phyloP scores from a whole-genome alignment of 2,888 invertebrate genomes.

The Cancer borealis region DNA sequence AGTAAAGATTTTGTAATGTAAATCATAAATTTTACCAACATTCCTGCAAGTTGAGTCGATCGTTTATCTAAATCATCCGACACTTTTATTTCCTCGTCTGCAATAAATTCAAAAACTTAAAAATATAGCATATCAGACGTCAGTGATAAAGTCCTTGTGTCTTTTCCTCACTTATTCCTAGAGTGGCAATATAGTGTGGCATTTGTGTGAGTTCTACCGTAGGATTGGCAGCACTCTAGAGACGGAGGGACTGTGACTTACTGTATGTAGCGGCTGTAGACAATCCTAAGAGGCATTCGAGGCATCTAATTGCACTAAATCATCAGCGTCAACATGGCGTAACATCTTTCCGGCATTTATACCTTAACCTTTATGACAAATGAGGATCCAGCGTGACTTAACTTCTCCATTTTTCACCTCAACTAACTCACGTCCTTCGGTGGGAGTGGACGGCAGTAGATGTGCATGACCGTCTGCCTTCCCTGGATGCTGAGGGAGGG shows the following conservation, averaged over 20 bases:
- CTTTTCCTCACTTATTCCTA: neutral
- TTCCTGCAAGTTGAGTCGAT: neutral
- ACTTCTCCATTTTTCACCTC: neutral
- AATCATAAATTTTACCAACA: neutral
- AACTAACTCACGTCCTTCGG: neutral
- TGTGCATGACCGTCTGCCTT: neutral
- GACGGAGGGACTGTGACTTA: neutral
- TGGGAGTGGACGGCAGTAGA: neutral
- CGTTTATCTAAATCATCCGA: neutral
- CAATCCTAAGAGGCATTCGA: neutral
- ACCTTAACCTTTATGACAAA: conserved; percentile 12
- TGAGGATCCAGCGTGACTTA: neutral
- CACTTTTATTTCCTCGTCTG: neutral
- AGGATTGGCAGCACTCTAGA: neutral
- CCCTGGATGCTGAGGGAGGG: neutral
- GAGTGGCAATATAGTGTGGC: neutral
- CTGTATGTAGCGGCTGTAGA: neutral
- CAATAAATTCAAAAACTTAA: neutral
- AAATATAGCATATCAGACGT: neutral
- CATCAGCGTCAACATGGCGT: neutral
- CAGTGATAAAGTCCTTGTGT: neutral
- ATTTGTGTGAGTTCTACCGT: neutral
- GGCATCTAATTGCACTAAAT: neutral
- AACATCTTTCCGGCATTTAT: neutral
- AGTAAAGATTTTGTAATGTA: neutral